Base-by-base conservation (phyloP, 2,888 invertebrate species). In the Tetrapedia diversipes region DNA sequence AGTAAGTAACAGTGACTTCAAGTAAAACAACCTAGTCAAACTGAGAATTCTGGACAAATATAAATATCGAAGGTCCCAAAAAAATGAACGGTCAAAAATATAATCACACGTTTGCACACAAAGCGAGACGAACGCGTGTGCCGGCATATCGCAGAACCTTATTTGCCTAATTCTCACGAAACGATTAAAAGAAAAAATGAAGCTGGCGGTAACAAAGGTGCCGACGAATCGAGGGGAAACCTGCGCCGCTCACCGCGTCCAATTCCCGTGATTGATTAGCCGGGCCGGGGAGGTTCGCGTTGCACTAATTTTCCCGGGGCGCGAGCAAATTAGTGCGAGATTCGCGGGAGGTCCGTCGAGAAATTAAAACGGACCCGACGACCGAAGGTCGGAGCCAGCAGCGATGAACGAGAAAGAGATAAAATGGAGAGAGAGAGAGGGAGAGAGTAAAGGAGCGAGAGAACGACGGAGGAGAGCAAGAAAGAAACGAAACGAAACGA, bases 261-360 rank as follows among this genome's bases (percentile, higher is more conserved):
- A 59, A 54, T 75, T 19, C 61, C 24, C 54, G 60, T 68, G 67
- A 82, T 77, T 80, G 67, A 82, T 82, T 69, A 71, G 41, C 53
- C 34, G 56, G 54, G 19, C 64, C 45, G 63, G 65, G 49, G 54
- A 22, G 59, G 22, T 45, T 27, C 64, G 19, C 57, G 59, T 49
- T 6, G 34, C 43, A 7, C 39, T 63, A 66, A 78, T 83, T 85
- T 83, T 75, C 61, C 61, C 54, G 74, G 54, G 64, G 66, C 66
- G 68, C 73, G 76, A 77, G 72, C 56, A 79, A 83, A 83, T 85
- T 85, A 78, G 57, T 71, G 68, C 59, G 75, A 79, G 79, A 79
- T 85, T 80, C 71, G 79, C 71, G 79, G 71, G 53, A 59, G 72
- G 60, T 66, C 61, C 45, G 51, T 19, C 37, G 59, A 73, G 67